Evolutionary conservation across 2,797 vertebrate species (phyloP).

Genomic region (Sparus aurata): DNA sequence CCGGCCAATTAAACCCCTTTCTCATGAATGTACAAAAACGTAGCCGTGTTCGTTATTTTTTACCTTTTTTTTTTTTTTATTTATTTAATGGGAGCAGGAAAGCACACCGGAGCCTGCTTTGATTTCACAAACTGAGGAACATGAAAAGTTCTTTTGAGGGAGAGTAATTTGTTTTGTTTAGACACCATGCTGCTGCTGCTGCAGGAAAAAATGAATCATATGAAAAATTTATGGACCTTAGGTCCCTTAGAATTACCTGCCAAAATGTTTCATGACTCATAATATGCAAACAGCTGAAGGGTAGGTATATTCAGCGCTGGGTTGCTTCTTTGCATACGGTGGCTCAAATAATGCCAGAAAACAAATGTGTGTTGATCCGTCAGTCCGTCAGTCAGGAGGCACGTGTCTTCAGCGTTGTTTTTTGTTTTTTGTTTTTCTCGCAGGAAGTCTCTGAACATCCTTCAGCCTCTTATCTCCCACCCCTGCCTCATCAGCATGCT

Average conservation of each 20-base stretch:
- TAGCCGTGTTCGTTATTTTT: conserved; percentile 15
- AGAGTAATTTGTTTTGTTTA: conserved; percentile 83
- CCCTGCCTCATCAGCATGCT: conserved; percentile 20
- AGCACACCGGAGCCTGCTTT: conserved; percentile 23
- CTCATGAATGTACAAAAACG: not conserved
- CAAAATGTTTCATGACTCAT: conserved; percentile 83
- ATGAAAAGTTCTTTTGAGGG: conserved; percentile 55
- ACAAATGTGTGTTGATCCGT: conserved; percentile 52
- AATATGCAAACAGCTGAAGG: conserved; percentile 80
- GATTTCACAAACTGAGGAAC: conserved; percentile 36
- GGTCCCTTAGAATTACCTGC: conserved; percentile 85
- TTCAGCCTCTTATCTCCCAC: not conserved
- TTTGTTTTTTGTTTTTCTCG: conserved; percentile 16
- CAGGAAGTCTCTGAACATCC: not conserved
- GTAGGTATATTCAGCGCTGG: conserved; percentile 44
- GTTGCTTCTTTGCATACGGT: conserved; percentile 63
- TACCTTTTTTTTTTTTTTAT: conserved; percentile 4
- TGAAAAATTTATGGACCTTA: conserved; percentile 84
- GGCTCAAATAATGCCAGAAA: conserved; percentile 47
- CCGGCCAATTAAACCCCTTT: conserved; percentile 39
- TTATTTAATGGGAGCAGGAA: conserved; percentile 12
- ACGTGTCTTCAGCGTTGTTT: not conserved
- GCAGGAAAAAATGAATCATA: conserved; percentile 78
- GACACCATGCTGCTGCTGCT: conserved; percentile 65
- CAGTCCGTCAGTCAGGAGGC: not conserved